A percentile compares a stretch with the other conserved stretches of the same genome.
Evolutionary conservation across 2,888 invertebrate genomes (phyloP).

Genomic region (Lepidocyrtinus sp.): DNA sequence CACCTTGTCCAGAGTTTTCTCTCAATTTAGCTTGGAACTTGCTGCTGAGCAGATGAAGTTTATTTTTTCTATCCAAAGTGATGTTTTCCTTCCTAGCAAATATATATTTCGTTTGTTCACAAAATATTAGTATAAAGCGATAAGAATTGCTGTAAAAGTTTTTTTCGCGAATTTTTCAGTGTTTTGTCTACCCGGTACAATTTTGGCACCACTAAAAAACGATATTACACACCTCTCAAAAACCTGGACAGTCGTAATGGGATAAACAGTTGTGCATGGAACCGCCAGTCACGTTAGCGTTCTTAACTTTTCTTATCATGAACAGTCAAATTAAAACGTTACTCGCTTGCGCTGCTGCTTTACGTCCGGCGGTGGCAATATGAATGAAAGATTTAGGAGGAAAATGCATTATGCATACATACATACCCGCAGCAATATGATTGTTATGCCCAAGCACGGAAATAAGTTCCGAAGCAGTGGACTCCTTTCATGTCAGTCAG

Average conservation of each 20-base stretch:
- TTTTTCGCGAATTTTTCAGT: too few species aligned
- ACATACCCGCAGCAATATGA: not conserved
- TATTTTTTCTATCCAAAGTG: too few species aligned
- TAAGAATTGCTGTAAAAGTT: too few species aligned
- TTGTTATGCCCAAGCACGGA: not conserved
- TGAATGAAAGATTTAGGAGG: not conserved
- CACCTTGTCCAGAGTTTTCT: slow-evolving; percentile 16
- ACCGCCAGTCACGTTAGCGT: slow-evolving; percentile 21
- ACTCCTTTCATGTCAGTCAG: too few species aligned
- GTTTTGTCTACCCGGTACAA: too few species aligned
- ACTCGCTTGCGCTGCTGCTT: not conserved
- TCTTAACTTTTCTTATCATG: not conserved
- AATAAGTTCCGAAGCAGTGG: not conserved
- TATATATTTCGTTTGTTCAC: not conserved
- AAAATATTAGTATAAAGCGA: too few species aligned
- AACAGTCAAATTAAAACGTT: slow-evolving; percentile 24
- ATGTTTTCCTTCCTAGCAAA: too few species aligned
- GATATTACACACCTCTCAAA: too few species aligned
- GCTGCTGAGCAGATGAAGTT: too few species aligned
- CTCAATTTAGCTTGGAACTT: too few species aligned
- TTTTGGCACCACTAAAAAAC: too few species aligned
- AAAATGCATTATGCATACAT: not conserved
- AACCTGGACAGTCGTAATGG: too few species aligned
- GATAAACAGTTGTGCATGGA: slow-evolving; percentile 24
- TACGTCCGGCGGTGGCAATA: not conserved